Evolutionary conservation across 1,140 invertebrate species (phyloP).

Genomic region (Drosophila novamexicana): DNA sequence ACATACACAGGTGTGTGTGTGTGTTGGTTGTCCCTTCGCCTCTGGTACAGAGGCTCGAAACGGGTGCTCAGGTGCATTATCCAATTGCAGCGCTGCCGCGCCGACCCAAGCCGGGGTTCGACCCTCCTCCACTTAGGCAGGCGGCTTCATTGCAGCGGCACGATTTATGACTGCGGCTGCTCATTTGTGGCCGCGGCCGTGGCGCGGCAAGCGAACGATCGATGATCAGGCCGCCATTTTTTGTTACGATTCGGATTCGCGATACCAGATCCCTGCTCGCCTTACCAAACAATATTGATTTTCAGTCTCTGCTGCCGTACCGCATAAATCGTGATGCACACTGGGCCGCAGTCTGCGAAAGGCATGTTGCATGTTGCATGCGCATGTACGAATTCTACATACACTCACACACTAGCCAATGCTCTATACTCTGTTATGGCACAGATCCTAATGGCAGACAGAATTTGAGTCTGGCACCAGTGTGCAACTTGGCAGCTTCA

Average conservation of each 20-base stretch:
- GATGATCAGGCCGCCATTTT: conserved; percentile 78
- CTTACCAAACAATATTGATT: conserved; percentile 76
- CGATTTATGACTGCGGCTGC: conserved; percentile 75
- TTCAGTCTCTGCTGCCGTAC: conserved; percentile 65
- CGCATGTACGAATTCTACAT: neutral
- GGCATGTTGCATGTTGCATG: conserved; percentile 32
- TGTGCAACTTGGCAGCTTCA: conserved; percentile 31
- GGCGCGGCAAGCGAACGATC: conserved; percentile 55
- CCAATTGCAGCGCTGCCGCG: conserved; percentile 70
- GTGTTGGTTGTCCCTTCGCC: conserved; percentile 7
- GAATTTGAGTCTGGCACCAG: conserved; percentile 13
- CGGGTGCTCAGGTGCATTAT: conserved; percentile 81
- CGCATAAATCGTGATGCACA: conserved; percentile 73
- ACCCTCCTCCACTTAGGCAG: conserved; percentile 71
- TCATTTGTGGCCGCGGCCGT: conserved; percentile 39
- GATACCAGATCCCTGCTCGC: conserved; percentile 71
- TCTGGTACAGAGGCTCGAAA: conserved; percentile 52
- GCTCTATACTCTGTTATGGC: neutral
- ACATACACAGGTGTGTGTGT: conserved; percentile 4
- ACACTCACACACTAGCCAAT: neutral
- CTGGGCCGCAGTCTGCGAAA: conserved; percentile 45
- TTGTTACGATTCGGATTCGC: conserved; percentile 66
- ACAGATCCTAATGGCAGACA: no score
- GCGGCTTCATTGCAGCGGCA: conserved; percentile 77
- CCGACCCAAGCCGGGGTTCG: conserved; percentile 44